Percentiles rank a stretch among this genome's conserved stretches.
phyloP scores from a whole-genome alignment of 2,888 invertebrate species.

The Drosophila yooni region DNA sequence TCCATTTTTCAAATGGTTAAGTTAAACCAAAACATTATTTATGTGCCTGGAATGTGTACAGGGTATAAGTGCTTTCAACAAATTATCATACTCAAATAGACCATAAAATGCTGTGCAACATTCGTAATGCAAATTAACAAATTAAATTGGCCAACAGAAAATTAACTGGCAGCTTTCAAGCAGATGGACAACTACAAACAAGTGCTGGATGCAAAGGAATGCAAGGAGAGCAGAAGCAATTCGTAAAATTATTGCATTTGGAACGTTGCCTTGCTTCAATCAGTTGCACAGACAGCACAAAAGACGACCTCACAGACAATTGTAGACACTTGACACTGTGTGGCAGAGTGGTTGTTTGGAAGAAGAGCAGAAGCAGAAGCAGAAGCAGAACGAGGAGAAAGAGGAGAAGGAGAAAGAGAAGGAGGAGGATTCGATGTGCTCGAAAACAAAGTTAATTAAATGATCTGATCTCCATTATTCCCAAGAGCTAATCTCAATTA shows the following conservation, averaged over 20 bases:
- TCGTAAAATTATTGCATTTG: conserved; percentile 69
- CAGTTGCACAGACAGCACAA: conserved; percentile 51
- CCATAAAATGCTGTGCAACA: conserved; percentile 56
- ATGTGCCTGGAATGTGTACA: background rate
- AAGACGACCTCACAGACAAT: conserved; percentile 44
- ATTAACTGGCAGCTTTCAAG: conserved; percentile 52
- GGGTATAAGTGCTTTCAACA: conserved; percentile 26
- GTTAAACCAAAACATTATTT: background rate
- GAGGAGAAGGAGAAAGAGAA: background rate
- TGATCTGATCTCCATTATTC: conserved; percentile 83
- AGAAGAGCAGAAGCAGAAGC: background rate
- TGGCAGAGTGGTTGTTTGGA: conserved; percentile 20
- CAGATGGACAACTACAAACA: conserved; percentile 32
- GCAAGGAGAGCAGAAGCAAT: conserved; percentile 1
- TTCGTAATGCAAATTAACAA: conserved; percentile 75
- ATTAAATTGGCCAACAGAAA: conserved; percentile 55
- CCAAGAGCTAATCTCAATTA: conserved; percentile 83
- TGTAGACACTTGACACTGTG: conserved; percentile 57
- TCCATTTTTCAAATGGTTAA: no score
- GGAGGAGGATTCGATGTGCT: conserved; percentile 60
- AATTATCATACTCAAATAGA: conserved; percentile 50
- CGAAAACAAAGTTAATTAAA: conserved; percentile 83
- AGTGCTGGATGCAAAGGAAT: conserved; percentile 10
- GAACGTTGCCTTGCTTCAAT: conserved; percentile 68
- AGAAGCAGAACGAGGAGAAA: background rate